These are phyloP conservation scores for Mustelus asterias DNA, from an alignment of 2,113 vertebrate species.

Conservation along the genomic window DNA sequence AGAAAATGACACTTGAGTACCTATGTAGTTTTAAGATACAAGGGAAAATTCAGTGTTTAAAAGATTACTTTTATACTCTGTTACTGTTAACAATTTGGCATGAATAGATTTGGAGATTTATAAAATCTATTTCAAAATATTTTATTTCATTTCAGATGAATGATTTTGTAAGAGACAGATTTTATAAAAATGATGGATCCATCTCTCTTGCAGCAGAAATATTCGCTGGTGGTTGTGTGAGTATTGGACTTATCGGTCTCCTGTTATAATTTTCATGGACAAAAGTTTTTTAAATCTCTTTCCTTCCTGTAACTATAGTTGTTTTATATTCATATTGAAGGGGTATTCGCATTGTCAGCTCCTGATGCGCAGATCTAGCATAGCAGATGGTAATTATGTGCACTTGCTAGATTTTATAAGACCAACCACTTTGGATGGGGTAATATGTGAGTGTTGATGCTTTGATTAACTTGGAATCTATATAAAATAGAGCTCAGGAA, in stretches of 20 bases:
- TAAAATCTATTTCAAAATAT: neutral
- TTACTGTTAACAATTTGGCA: neutral
- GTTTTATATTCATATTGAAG: neutral
- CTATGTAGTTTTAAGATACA: neutral
- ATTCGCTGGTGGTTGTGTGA: constrained; percentile 77
- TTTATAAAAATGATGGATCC: constrained; percentile 61
- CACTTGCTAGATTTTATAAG: neutral
- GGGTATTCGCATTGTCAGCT: neutral
- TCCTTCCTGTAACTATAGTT: neutral
- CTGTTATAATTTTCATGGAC: neutral
- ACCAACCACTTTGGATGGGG: neutral
- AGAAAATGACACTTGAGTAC: neutral
- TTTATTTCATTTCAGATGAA: constrained; percentile 68
- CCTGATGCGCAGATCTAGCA: neutral
- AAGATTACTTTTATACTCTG: neutral
- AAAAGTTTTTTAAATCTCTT: neutral
- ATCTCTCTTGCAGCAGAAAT: constrained; percentile 70
- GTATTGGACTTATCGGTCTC: constrained; percentile 48
- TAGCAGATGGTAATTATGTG: neutral
- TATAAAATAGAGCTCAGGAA: neutral
- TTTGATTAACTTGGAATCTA: neutral
- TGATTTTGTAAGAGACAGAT: constrained; percentile 81
- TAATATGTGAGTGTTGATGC: neutral
- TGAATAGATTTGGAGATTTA: neutral
- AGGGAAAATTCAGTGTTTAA: neutral